Evolutionary conservation across 2,888 invertebrate species (phyloP).

Genomic region (Myathropa florea): DNA sequence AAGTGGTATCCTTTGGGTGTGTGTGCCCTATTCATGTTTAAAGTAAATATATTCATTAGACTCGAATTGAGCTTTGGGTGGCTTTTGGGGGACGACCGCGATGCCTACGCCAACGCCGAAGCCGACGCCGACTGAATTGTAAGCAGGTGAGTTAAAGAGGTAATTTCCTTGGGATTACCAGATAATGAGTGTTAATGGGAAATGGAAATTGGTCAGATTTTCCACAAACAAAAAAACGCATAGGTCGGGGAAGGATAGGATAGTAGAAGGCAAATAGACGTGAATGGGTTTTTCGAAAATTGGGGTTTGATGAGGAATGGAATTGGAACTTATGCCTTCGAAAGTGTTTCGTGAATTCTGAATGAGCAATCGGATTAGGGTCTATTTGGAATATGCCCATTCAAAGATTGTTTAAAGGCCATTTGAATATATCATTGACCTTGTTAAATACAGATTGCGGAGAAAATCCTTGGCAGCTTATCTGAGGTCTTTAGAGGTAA

Average conservation of each 20-base stretch:
- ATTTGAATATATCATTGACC: no score
- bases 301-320: slow-evolving; percentile 12
- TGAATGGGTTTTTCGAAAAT: slow-evolving; percentile 11
- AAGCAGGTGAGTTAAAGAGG: slow-evolving; percentile 64
- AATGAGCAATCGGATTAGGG: neutral
- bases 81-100: slow-evolving; percentile 17
- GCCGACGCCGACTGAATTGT: slow-evolving; percentile 49
- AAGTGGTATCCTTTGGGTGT: slow-evolving; percentile 8
- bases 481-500: no score
- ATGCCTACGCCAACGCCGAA: neutral
- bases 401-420: neutral
- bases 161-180: slow-evolving; percentile 56
- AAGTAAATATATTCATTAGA: slow-evolving; percentile 70
- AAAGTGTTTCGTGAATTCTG: neutral
- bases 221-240: neutral
- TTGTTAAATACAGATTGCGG: no score
- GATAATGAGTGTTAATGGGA: slow-evolving; percentile 70
- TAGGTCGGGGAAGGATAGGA: no score
- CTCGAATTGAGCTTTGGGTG: slow-evolving; percentile 42
- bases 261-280: neutral
- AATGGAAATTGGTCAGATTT: slow-evolving; percentile 37
- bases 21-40: slow-evolving; percentile 56
- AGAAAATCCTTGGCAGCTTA: no score
- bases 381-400: neutral
- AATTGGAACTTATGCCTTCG: slow-evolving; percentile 31